phyloP scores from a whole-genome alignment of 2,113 vertebrate species.

The Typhlomys cinereus region DNA sequence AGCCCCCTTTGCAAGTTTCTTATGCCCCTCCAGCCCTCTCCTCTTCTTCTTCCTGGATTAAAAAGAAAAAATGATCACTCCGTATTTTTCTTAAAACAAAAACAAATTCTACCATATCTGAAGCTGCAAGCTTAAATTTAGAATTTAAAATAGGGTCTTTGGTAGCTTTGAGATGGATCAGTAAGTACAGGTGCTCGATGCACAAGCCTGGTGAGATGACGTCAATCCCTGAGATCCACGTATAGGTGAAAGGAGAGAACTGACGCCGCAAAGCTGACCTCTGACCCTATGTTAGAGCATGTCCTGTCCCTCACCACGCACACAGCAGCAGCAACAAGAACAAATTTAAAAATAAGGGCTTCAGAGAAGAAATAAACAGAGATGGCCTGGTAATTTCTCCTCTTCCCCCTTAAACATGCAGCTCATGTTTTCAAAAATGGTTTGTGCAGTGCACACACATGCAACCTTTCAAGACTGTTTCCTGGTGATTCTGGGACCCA shows the following conservation, averaged over 20 bases:
- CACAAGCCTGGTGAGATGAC: too few species aligned
- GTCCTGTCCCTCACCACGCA: too few species aligned
- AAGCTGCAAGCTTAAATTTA: not conserved
- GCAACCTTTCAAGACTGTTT: accelerated
- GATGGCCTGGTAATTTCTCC: not conserved
- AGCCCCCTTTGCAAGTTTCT: too few species aligned
- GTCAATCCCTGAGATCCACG: too few species aligned
- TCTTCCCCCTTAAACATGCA: not conserved
- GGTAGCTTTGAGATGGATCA: too few species aligned
- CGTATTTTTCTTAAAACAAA: not conserved
- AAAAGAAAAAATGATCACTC: accelerated
- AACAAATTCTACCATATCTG: not conserved
- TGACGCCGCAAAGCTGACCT: too few species aligned
- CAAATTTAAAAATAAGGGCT: not conserved
- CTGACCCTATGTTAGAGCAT: too few species aligned
- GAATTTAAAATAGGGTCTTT: not conserved
- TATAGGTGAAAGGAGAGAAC: too few species aligned
- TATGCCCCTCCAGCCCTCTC: accelerated
- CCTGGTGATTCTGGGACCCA: accelerated
- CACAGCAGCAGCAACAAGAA: not conserved
- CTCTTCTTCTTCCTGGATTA: not conserved
- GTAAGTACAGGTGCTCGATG: too few species aligned
- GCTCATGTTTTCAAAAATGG: too few species aligned
- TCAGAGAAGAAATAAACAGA: not conserved
- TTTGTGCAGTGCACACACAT: accelerated